phyloP scores from a whole-genome alignment of 2,888 invertebrate species.

The Himalopsyche anomala region DNA sequence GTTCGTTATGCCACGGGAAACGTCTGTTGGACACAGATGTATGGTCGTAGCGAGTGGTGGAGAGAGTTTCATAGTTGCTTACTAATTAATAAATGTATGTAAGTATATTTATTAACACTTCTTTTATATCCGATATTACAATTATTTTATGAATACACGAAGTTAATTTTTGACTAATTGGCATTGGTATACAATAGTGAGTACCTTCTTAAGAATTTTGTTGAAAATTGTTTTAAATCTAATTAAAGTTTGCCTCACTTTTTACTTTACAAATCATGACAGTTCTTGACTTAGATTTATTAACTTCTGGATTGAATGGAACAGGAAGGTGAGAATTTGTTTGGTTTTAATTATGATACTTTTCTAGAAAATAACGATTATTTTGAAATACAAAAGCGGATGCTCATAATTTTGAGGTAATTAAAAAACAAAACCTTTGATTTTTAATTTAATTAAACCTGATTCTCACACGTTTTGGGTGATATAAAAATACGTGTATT shows the following conservation, averaged over 20 bases:
- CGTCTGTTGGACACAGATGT: too few species aligned
- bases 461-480: neutral
- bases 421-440: constrained; percentile 12
- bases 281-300: constrained; percentile 9
- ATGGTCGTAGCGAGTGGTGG: too few species aligned
- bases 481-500: neutral
- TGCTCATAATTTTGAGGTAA: neutral
- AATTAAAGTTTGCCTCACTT: constrained; percentile 24
- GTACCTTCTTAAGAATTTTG: too few species aligned
- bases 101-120: too few species aligned
- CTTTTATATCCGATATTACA: too few species aligned
- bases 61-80: too few species aligned
- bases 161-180: too few species aligned
- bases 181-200: too few species aligned
- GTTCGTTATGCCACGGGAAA: too few species aligned
- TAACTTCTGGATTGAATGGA: neutral
- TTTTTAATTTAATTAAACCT: neutral
- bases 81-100: too few species aligned
- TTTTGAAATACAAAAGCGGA: constrained; percentile 4
- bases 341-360: constrained; percentile 1
- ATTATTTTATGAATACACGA: too few species aligned
- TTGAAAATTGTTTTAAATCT: neutral
- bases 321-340: constrained; percentile 31
- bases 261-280: constrained; percentile 24
- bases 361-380: constrained; percentile 6